Evolutionary conservation across 1,140 invertebrate species (phyloP).

Genomic region (Heliconius melpomene): DNA sequence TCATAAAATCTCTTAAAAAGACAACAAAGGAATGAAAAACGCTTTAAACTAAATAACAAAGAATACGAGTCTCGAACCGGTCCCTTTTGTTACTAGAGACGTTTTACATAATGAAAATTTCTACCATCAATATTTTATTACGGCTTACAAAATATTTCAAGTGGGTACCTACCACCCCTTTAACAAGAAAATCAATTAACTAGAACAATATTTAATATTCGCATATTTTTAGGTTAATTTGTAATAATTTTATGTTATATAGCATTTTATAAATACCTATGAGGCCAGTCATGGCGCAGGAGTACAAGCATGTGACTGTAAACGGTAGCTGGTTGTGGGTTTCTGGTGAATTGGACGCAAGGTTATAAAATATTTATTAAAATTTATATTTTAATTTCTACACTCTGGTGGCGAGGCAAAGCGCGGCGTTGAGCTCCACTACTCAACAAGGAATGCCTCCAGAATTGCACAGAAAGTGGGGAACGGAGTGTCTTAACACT

Average conservation of each 20-base stretch:
- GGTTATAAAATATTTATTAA: no score
- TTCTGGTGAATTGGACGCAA: no score
- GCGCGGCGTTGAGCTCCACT: no score
- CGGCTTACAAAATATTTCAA: conserved; percentile 16
- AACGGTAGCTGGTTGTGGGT: no score
- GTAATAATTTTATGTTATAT: not conserved
- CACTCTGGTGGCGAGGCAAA: no score
- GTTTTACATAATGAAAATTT: conserved; percentile 18
- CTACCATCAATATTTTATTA: conserved; percentile 17
- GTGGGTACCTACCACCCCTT: not conserved
- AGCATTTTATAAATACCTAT: no score
- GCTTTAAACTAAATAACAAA: not conserved
- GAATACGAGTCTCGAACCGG: not conserved
- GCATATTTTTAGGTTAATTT: not conserved
- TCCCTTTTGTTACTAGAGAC: conserved; percentile 18
- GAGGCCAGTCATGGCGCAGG: no score
- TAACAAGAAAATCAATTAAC: conserved; percentile 24
- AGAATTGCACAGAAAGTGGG: no score
- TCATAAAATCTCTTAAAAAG: not conserved
- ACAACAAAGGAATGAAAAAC: not conserved
- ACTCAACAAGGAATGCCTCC: no score
- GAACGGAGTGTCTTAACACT: no score
- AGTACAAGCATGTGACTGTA: no score
- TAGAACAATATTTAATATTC: conserved; percentile 17
- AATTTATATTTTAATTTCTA: no score